Conservation (phyloP, 2,113 vertebrate species). For the Notarius quadriscutis region DNA sequence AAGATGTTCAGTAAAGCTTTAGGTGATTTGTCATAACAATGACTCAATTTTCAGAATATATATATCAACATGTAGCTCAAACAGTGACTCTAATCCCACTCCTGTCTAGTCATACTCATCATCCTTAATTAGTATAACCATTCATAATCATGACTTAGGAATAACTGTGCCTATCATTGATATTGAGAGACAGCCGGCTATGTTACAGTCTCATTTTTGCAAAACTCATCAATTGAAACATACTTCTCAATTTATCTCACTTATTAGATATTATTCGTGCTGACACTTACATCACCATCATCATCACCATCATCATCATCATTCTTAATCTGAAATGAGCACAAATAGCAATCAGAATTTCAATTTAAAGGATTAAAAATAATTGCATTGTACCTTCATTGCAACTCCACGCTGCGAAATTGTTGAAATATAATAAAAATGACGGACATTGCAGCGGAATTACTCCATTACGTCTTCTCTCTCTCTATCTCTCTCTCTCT, state of each 20-base stretch:
- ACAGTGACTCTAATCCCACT: not conserved
- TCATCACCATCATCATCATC: not conserved
- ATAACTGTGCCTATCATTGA: not conserved
- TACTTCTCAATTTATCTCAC: not conserved
- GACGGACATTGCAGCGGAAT: constrained; percentile 72
- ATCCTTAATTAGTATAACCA: not conserved
- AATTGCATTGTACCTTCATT: constrained; percentile 75
- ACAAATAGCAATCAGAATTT: not conserved
- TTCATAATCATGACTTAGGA: constrained; percentile 7
- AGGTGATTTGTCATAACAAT: not conserved
- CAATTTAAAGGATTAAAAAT: not conserved
- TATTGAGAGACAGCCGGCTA: not conserved
- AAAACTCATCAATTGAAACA: not conserved
- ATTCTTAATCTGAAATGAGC: not conserved
- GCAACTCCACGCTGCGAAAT: constrained; percentile 68
- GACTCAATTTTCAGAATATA: not conserved
- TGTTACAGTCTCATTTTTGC: not conserved
- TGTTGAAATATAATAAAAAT: constrained; percentile 65
- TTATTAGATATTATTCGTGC: not conserved
- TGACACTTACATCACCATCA: not conserved
- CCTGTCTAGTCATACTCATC: not conserved
- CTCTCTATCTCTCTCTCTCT: constrained; percentile 58
- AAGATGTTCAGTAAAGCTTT: too few relatives aligned
- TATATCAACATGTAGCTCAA: not conserved
- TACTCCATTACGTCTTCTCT: constrained; percentile 79